Percentiles rank a stretch among this genome's conserved stretches.
Conservation (phyloP, 1,140 invertebrate genomes). For the Caligus rogercresseyi region DNA sequence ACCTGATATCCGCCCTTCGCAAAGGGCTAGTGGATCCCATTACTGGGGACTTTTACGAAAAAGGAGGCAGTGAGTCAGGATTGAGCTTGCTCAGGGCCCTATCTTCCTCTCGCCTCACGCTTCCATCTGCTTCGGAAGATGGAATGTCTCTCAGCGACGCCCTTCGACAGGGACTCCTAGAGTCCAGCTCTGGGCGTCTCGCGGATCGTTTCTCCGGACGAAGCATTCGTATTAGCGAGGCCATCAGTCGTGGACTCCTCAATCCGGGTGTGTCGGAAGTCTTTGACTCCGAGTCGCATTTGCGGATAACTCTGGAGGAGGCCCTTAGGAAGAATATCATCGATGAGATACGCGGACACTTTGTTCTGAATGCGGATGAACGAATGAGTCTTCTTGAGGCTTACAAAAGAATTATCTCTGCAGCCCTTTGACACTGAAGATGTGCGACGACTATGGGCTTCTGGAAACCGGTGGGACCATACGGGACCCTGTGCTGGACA, state of each 20-base stretch:
- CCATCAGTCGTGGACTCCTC: slow-evolving; percentile 52
- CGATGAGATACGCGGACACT: slow-evolving; percentile 55
- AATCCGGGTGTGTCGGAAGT: slow-evolving; percentile 56
- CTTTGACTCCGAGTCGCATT: slow-evolving; percentile 53
- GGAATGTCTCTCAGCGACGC: slow-evolving; percentile 55
- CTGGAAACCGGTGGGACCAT: slow-evolving; percentile 39
- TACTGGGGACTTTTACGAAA: background rate
- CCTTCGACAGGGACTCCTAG: slow-evolving; percentile 57
- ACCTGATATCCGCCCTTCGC: background rate
- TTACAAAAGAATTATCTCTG: slow-evolving; percentile 50
- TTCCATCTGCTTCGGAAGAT: slow-evolving; percentile 21
- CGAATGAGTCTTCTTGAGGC: slow-evolving; percentile 55
- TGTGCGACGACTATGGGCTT: slow-evolving; percentile 40
- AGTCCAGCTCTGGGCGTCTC: slow-evolving; percentile 51
- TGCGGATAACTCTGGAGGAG: slow-evolving; percentile 57
- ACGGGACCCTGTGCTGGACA: slow-evolving; percentile 52
- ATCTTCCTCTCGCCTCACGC: too few species aligned
- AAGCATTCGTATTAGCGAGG: slow-evolving; percentile 55
- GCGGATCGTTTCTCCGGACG: slow-evolving; percentile 63
- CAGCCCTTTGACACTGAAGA: slow-evolving; percentile 75
- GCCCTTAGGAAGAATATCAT: slow-evolving; percentile 57
- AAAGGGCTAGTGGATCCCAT: background rate
- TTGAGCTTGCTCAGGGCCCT: background rate
- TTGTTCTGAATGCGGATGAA: slow-evolving; percentile 49
- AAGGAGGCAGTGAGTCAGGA: background rate